Evolutionary conservation across 2,113 vertebrate species (phyloP), one percentile per base, ranked within the genome.

Genomic region (Echinops telfairi): DNA sequence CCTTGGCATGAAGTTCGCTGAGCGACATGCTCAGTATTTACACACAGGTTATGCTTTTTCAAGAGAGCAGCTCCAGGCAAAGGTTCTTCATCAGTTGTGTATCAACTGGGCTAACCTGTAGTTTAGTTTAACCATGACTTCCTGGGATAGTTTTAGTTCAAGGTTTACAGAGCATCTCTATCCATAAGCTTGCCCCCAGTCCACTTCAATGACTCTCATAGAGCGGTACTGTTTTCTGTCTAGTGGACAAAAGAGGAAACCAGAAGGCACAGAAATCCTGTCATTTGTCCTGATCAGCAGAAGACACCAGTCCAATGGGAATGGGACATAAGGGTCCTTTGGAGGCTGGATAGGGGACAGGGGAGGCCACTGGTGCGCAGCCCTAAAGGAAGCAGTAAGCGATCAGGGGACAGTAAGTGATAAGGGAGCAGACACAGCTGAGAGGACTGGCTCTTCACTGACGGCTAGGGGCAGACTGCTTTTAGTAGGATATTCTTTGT

Each of bases 281-380:
- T 4, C 7, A 73, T 40, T 77, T 85, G 27, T 77, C 36, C 83
- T 73, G 36, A 29, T 71, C 38, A 27, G 62, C 6, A 70, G n/a
- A 25, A 70, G n/a, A 25, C 29, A 31, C 2, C 36, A 16, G 53
- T 85, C 40, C 47, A 53, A 53, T 53, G 40, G 10, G 25, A 73
- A 8, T 10, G 19, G 19, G 4, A 25, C 10, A 22, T 31, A 12
- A 16, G 16, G 14, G 11, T 6, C n/a, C 2, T 60, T 19, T 81
- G 73, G 25, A 79, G 76, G 33, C 40, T 64, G 58, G 77, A 31
- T 76, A 68, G 2, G 8, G 11, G 6, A 85, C 14, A 6, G 19
- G 25, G 71, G 22, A 31, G 33, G 7, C 0, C 2, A 1, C 14
- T 1, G 12, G 4, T 9, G 60, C 4, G 17, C 60, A 20, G 60